Base-by-base conservation (phyloP, 2,797 vertebrate genomes). In the Micromesistius poutassou region DNA sequence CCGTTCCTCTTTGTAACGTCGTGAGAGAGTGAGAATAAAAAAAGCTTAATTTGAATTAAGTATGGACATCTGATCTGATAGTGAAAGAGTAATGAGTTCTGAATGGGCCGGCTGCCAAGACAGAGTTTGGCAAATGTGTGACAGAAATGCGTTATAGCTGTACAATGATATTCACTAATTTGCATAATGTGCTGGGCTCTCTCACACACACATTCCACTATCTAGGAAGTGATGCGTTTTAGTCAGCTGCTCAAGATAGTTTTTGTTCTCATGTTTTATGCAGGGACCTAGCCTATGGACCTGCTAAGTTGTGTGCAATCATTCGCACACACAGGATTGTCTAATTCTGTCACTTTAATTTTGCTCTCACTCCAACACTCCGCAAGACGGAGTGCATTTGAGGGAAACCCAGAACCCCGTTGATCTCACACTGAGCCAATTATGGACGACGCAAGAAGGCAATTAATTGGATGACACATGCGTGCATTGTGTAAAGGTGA, bases 21-120 rank as follows among this genome's bases (percentile, higher is more conserved):
- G 7, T 25, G 62, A 68, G 62, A 68, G 55, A 62, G 55, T 22
- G 55, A 62, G 55, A 62, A 16, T 28, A 28, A 28, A 28, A 68
- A 28, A 28, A 12, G 28, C 62, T 28, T 22, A 22, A 31, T 30
- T 75, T 75, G 28, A 33, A 75, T 62, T 33, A 35, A 75, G 30
- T 66, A 22, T 62, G 74, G 30, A 33, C 50, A 75, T 75, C 46
- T 62, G 50, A 75, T 75, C 25, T 75, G 74, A 75, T 75, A 31
- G 30, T 33, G 30, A 50, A 62, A 75, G 74, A 75, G 14, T 75
- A 62, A 75, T 75, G 46, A 75, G 46, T 75, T 75, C 55, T 55
- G 46, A 46, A 62, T 40, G 50, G 74, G 74, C 74, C 74, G n/a
- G 74, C 74, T 75, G 74, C 74, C 19, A 75, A 62, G 46, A 55